Conservation (phyloP, 2,113 vertebrate species). For the Rhineura floridana region DNA sequence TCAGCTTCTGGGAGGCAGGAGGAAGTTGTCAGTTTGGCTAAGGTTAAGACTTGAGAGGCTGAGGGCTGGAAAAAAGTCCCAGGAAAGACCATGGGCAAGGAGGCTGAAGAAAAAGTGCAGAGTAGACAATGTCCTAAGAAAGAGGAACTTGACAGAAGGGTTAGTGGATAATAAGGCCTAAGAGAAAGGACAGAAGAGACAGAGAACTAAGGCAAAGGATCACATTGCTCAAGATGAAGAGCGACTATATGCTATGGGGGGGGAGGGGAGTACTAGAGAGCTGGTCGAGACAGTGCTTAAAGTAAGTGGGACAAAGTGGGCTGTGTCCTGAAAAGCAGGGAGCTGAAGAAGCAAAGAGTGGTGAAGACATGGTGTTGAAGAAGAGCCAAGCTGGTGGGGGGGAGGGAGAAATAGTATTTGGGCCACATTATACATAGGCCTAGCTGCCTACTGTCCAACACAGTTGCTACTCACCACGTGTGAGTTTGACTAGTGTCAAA, state of each 20-base stretch:
- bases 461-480: no score
- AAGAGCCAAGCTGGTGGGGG: background rate
- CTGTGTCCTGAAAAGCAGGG: background rate
- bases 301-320: background rate
- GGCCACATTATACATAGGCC: no score
- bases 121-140: background rate
- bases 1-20: background rate
- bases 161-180: background rate
- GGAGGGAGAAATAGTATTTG: background rate
- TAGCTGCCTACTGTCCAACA: no score
- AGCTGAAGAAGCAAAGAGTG: background rate
- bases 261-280: background rate
- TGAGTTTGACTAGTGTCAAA: no score
- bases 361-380: background rate
- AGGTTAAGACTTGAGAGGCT: background rate
- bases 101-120: background rate
- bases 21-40: no score
- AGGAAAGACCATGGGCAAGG: background rate
- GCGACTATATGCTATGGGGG: background rate
- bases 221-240: background rate
- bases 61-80: background rate
- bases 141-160: background rate
- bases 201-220: background rate
- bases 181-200: background rate
- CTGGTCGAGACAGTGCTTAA: background rate